Evolutionary conservation across 2,888 invertebrate genomes (phyloP), one percentile per base, ranked within the genome.

Genomic region (Tachystola acroxantha): DNA sequence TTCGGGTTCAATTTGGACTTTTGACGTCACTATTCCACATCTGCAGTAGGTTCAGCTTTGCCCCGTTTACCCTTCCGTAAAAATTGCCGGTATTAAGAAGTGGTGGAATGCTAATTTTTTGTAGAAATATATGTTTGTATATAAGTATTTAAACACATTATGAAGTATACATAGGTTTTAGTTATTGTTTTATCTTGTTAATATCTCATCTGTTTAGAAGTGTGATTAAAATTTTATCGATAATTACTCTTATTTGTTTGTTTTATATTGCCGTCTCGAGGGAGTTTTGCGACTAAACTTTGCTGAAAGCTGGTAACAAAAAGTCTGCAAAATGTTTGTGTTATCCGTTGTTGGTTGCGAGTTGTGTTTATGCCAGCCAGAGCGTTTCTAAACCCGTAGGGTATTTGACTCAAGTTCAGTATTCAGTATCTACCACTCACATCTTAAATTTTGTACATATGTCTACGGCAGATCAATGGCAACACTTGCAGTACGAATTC

Each of bases 151-250:
- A 32, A 32, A 32, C 10, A 32, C 22, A 32, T 32, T 22, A 22
- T 32, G 22, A 32, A 32, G 32, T 85, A 84, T 85, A 85, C 85
- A 85, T 85, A 84, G 71, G 64, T 84, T 85, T 84, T 81, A 84
- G 72, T 68, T 74, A 76, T 57, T 62, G 62, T 58, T 82, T 81
- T 84, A 73, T 64, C 56, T 64, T 72, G 60, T 59, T 63, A 61
- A 55, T 48, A 47, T 56, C 56, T 63, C 54, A 60, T 59, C 53
- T 50, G 50, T 80, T 76, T 74, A 58, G 64, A 70, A 62, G 57
- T 64, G 65, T 60, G 60, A 73, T 68, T 75, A 69, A 73, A 75
- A 67, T 56, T 61, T 50, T 53, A 46, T 46, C 41, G 31, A 46
- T 16, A 39, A 33, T 34, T 24, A 10, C 10, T 1, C 9, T 32